Evolutionary conservation across 1,140 invertebrate genomes (phyloP).

Genomic region (Neotoxoptera formosana): DNA sequence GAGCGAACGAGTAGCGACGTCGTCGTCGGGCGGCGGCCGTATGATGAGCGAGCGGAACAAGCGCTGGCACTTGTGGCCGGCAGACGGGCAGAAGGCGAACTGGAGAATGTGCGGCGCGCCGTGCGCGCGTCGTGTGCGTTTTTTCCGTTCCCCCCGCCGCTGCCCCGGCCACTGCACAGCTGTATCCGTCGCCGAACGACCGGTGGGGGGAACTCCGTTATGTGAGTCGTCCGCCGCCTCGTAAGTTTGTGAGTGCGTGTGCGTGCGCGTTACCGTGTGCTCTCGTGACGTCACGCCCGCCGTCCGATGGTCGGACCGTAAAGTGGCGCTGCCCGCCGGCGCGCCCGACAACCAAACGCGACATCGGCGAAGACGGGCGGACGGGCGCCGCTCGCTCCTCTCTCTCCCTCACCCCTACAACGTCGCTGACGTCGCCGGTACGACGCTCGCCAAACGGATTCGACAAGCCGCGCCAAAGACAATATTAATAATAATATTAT

Average conservation of each 20-base stretch:
- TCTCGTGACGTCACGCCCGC: slow-evolving; percentile 16
- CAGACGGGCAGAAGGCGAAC: slow-evolving; percentile 46
- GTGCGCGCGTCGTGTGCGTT: slow-evolving; percentile 55
- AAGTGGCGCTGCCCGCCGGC: background rate
- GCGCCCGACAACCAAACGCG: background rate
- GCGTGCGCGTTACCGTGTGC: background rate
- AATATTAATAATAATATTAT: background rate
- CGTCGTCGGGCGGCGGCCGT: slow-evolving; percentile 29
- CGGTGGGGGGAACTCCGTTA: background rate
- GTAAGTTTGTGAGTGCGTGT: slow-evolving; percentile 14
- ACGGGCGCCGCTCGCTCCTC: background rate
- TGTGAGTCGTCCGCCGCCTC: background rate
- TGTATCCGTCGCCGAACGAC: background rate
- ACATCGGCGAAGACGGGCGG: background rate
- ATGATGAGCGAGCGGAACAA: slow-evolving; percentile 5
- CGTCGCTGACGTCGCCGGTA: background rate
- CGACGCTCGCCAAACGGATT: background rate
- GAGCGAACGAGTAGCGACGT: background rate
- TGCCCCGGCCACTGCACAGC: background rate
- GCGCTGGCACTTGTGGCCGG: slow-evolving; percentile 38
- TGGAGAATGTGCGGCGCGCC: slow-evolving; percentile 52
- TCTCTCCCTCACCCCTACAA: background rate
- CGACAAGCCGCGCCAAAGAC: background rate
- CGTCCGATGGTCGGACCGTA: background rate
- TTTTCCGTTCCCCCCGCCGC: background rate